A percentile compares a stretch with the other conserved stretches of the same genome.
phyloP scores from a whole-genome alignment of 2,888 invertebrate genomes.

The Hydroisotoma schaefferi region DNA sequence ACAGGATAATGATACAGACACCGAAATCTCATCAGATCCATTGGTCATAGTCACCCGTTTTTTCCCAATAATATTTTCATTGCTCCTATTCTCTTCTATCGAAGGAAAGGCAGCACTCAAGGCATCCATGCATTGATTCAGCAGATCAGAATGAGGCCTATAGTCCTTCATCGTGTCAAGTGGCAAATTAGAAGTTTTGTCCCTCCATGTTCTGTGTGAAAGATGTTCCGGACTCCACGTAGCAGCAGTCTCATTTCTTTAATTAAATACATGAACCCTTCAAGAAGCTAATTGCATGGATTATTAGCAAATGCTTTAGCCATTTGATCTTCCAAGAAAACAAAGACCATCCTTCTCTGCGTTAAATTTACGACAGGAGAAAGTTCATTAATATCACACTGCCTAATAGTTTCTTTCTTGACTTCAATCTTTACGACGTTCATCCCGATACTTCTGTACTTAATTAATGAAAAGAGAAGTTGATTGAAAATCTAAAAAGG shows the following conservation, averaged over 20 bases:
- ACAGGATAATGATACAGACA: too few species aligned
- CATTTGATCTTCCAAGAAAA: too few species aligned
- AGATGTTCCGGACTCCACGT: background rate
- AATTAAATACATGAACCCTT: conserved; percentile 2
- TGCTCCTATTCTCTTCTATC: background rate
- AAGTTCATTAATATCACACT: too few species aligned
- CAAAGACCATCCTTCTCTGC: too few species aligned
- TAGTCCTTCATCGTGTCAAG: background rate
- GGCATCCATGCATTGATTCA: conserved; percentile 20
- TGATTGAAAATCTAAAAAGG: too few species aligned
- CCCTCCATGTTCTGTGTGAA: background rate
- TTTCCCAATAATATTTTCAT: background rate
- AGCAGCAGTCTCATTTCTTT: background rate
- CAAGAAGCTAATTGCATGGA: too few species aligned
- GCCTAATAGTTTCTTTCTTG: too few species aligned
- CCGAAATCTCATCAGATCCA: background rate
- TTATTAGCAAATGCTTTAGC: too few species aligned
- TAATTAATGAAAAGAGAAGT: too few species aligned
- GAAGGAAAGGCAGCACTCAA: conserved; percentile 5
- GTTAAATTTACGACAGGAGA: too few species aligned
- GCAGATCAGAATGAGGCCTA: conserved; percentile 8
- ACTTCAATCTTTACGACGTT: too few species aligned
- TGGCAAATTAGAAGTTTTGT: background rate
- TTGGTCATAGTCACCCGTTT: background rate
- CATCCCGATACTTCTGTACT: too few species aligned